Evolutionary conservation across 2,888 invertebrate genomes (phyloP).

Genomic region (Heteromurus nitidus): DNA sequence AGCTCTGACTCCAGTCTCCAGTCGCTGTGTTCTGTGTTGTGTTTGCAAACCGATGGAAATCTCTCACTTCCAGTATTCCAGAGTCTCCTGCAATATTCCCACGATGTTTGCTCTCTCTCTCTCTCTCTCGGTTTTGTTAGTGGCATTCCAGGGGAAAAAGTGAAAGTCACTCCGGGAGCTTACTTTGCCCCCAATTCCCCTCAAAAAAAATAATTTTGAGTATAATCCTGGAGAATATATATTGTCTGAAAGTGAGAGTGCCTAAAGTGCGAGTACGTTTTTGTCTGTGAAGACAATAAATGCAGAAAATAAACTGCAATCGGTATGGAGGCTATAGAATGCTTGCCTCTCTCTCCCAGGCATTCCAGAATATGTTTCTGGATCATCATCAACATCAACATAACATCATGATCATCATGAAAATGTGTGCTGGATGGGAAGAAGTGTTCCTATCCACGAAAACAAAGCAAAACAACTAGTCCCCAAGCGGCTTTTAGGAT

Average conservation of each 20-base stretch:
- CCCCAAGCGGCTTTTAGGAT: conserved; percentile 71
- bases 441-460: neutral
- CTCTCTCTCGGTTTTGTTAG: neutral
- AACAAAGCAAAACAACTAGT: conserved; percentile 51
- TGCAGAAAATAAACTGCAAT: conserved; percentile 64
- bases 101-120: too few relatives aligned
- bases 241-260: neutral
- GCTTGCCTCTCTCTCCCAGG: neutral
- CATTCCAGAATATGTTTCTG: neutral
- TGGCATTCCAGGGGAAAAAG: neutral
- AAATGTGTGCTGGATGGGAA: neutral
- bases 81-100: too few relatives aligned
- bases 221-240: neutral
- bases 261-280: neutral
- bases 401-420: conserved; percentile 10
- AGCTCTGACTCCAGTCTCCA: too few relatives aligned
- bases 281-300: conserved; percentile 54
- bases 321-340: neutral
- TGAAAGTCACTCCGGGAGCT: conserved; percentile 12
- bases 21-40: too few relatives aligned
- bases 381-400: conserved; percentile 24
- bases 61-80: neutral
- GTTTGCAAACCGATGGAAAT: too few relatives aligned
- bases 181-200: conserved; percentile 5
- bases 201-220: conserved; percentile 8